Evolutionary conservation across 2,888 invertebrate species (phyloP), one percentile per base, ranked within the genome.

Genomic region (Microplitis manilae): DNA sequence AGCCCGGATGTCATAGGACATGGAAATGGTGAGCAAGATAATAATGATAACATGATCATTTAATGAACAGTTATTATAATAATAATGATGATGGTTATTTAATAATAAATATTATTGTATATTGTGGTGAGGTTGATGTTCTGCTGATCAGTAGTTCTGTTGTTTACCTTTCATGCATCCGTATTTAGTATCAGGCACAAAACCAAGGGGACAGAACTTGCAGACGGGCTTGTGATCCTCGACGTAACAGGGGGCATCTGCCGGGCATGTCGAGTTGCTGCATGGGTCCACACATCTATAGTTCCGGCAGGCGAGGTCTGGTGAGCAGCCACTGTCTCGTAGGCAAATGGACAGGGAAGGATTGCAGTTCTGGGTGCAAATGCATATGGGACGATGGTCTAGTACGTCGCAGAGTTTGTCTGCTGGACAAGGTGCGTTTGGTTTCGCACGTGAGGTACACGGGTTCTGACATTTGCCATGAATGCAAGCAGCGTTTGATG

Each of bases 131-230:
- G 68, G 77, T 64, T 75, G 65, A 15, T 76, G 68, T 69, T 76
- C 71, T 76, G 76, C 67, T 80, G 85, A 88, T 87, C 50, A 50
- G 8, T 13, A 8, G 50, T 50, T 50, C 50, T 50, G 50, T 86
- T 90, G 87, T 92, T 96, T 97, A 97, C 97, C 97, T 97, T 96
- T 96, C 92, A 96, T 94, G 93, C 97, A 97, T 95, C 97, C 97
- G 92, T 95, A 95, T 93, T 94, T 94, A 90, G 95, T 94, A 92
- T 97, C 96, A 91, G 96, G 95, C 92, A 94, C 94, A 93, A 95
- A 97, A 92, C 97, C 97, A 91, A 94, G 93, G 90, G 97, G 96
- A 93, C 97, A 97, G 94, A 96, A 96, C 94, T 96, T 96, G 95
- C 97, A 97, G 91, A 96, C 94, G 86, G 97, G 95, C 92, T 95